Percentiles rank a stretch among this genome's conserved stretches.
phyloP scores from a whole-genome alignment of 1,140 invertebrate genomes.

The Drosophila punjabiensis region DNA sequence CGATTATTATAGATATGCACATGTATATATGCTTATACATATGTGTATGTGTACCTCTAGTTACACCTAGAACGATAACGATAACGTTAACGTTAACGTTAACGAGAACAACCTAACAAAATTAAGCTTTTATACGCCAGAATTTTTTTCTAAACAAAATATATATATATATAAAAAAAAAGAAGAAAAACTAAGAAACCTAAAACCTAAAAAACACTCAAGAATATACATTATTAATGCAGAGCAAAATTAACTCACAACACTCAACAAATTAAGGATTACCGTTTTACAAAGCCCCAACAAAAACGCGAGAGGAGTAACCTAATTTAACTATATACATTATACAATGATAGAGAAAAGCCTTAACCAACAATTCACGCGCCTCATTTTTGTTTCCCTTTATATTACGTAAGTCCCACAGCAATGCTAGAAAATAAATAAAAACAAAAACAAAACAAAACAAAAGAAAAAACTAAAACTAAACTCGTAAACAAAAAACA shows the following conservation, averaged over 20 bases:
- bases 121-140: constrained; percentile 80
- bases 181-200: constrained; percentile 22
- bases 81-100: constrained; percentile 20
- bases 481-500: constrained; percentile 20
- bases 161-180: constrained; percentile 45
- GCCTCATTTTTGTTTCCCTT: constrained; percentile 61
- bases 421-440: constrained; percentile 39
- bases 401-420: constrained; percentile 54
- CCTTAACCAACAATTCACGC: constrained; percentile 66
- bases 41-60: constrained; percentile 41
- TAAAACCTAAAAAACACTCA: constrained; percentile 43
- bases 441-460: no score
- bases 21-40: constrained; percentile 40
- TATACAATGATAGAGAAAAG: constrained; percentile 56
- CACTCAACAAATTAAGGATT: constrained; percentile 59
- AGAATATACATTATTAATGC: constrained; percentile 41
- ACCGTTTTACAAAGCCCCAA: constrained; percentile 52
- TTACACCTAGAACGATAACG: constrained; percentile 36
- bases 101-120: constrained; percentile 39
- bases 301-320: constrained; percentile 22
- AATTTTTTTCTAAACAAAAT: constrained; percentile 74
- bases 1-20: constrained; percentile 30
- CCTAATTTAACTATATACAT: constrained; percentile 55
- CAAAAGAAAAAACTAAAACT: constrained; percentile 1
- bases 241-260: constrained; percentile 40